Base-by-base conservation (phyloP, 2,888 invertebrate species). In the Crocallis elinguaria region DNA sequence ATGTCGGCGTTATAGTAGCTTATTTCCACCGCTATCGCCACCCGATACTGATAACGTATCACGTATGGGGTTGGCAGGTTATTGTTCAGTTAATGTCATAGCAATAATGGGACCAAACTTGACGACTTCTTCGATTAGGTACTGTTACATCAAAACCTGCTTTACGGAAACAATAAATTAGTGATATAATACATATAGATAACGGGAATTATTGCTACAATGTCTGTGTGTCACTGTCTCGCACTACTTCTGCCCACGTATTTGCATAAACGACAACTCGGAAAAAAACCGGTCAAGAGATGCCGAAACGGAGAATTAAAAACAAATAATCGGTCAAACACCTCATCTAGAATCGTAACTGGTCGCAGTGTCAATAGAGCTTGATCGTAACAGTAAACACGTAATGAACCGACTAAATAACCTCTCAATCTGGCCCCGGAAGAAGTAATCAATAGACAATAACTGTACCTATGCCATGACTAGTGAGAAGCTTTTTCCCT, bases 311-410 rank as follows among this genome's bases (percentile, higher is more conserved):
- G 42, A 65, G 53, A 52, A 60, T 66, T 25, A 54, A 59, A 68
- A 62, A 58, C 53, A 51, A 60, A 60, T 69, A 69, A 69, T 67
- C 70, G 71, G 73, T 71, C 70, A 69, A 75, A 66, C 53, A 74
- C 75, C 73, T 68, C 57, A 48, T 42, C 32, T 44, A 42, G 36
- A 48, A 54, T 46, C 55, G 59, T 32, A 65, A 63, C 69, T 57
- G 62, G 57, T 49, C 44, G 27, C 56, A 60, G 61, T 69, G 64
- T 64, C 63, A 60, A 8, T 66, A 62, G 59, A 38, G 19, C 25
- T 55, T 21, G 8, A 32, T 35, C 27, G 35, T 57, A 62, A 58
- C 60, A 66, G 74, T 71, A 59, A 50, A 61, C 37, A 23, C 37
- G 50, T 53, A 55, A 63, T 44, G 54, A 64, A 44, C 38, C 37